A percentile compares a stretch with the other conserved stretches of the same genome.
Evolutionary conservation across 2,113 vertebrate genomes (phyloP).

Genomic region (Phrynocephalus versicolor): DNA sequence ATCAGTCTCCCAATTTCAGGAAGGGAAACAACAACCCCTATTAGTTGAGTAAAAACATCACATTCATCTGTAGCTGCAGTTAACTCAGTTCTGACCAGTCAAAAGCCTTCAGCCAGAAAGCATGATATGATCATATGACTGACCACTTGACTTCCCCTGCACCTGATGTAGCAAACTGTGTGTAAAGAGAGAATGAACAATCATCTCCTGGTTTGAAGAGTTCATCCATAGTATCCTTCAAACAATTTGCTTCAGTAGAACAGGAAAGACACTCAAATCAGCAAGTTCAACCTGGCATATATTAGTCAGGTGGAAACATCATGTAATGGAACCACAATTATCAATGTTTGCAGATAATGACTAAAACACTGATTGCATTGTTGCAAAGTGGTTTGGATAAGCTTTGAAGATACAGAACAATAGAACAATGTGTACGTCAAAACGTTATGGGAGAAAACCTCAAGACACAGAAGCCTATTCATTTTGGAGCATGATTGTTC

Average conservation of each 20-base stretch:
- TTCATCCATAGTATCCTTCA: background rate
- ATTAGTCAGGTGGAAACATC: no score
- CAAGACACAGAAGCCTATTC: background rate
- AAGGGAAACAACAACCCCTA: no score
- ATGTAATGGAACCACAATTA: background rate
- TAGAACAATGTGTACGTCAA: background rate
- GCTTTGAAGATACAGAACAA: background rate
- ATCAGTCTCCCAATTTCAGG: no score
- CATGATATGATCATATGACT: no score
- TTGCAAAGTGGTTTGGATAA: background rate
- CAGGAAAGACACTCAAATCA: background rate
- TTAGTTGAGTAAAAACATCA: no score
- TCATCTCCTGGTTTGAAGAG: background rate
- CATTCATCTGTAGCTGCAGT: no score
- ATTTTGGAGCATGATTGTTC: background rate
- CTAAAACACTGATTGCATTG: background rate
- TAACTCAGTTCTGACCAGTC: no score
- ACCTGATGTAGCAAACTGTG: background rate
- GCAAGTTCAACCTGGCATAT: background rate
- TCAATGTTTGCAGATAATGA: background rate
- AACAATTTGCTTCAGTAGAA: background rate
- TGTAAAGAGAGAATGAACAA: background rate
- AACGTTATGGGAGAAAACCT: background rate
- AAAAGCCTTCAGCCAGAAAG: no score
- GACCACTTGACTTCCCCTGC: no score